phyloP scores from a whole-genome alignment of 2,113 vertebrate genomes.

The Pelvicachromis taeniatus region DNA sequence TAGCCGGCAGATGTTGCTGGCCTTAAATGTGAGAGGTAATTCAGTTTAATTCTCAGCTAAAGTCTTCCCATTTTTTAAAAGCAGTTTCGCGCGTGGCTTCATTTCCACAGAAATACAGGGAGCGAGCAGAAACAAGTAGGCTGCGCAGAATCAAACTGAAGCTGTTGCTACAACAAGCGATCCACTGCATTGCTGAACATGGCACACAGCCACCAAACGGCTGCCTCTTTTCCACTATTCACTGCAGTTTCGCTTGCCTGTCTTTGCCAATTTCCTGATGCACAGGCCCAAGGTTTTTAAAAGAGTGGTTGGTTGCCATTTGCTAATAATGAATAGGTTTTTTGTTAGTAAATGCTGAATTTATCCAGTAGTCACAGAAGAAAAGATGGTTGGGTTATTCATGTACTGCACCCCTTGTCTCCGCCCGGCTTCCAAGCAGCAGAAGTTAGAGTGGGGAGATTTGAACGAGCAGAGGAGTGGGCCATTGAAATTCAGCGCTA shows the following conservation, averaged over 20 bases:
- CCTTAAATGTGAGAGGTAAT: neutral
- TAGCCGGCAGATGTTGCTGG: conserved; percentile 6
- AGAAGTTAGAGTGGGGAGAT: neutral
- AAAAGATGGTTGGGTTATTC: conserved; percentile 23
- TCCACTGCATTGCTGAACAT: conserved; percentile 7
- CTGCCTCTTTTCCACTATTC: conserved; percentile 34
- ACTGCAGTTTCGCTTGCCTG: conserved; percentile 36
- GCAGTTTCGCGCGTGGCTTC: neutral
- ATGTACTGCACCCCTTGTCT: conserved; percentile 32
- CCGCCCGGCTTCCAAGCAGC: conserved; percentile 36
- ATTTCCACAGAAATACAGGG: conserved; percentile 1
- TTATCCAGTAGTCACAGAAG: conserved; percentile 25
- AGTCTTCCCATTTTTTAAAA: conserved; percentile 2
- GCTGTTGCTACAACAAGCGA: conserved; percentile 17
- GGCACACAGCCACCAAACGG: conserved; percentile 28
- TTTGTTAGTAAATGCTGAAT: conserved; percentile 41
- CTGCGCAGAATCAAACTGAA: conserved; percentile 11
- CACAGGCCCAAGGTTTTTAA: conserved; percentile 8
- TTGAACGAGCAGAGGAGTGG: neutral
- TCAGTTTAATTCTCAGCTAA: neutral
- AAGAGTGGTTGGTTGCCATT: conserved; percentile 8
- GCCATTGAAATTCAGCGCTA: conserved; percentile 54
- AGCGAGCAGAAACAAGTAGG: conserved; percentile 10
- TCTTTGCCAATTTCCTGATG: conserved; percentile 51
- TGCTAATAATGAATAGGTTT: conserved; percentile 27